Evolutionary conservation across 2,888 invertebrate genomes (phyloP).

Genomic region (Hyposoter didymator): DNA sequence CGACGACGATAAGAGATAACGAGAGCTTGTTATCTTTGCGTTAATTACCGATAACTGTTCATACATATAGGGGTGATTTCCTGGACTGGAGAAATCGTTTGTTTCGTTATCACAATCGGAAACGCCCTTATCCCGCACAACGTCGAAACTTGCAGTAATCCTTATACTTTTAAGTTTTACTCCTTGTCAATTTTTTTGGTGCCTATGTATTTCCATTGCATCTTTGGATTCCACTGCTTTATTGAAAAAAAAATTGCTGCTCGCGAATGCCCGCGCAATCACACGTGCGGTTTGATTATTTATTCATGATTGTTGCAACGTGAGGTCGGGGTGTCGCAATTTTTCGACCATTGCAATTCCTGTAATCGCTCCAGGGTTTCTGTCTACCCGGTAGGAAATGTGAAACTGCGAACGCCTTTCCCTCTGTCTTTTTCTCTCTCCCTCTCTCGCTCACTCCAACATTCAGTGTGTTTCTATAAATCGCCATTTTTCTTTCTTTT

Average conservation of each 20-base stretch:
- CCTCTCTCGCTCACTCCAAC: background rate
- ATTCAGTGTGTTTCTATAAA: background rate
- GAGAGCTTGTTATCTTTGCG: slow-evolving; percentile 65
- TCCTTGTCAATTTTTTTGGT: background rate
- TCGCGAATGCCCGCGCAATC: background rate
- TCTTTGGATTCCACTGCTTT: background rate
- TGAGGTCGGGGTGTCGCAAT: slow-evolving; percentile 54
- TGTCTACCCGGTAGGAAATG: slow-evolving; percentile 19
- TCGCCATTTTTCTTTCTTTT: slow-evolving; percentile 19
- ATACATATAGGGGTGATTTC: slow-evolving; percentile 69
- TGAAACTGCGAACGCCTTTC: slow-evolving; percentile 6
- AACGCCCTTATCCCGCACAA: slow-evolving; percentile 66
- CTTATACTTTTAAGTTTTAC: background rate
- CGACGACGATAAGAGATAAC: slow-evolving; percentile 60
- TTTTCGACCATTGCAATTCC: slow-evolving; percentile 59
- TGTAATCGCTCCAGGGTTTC: slow-evolving; percentile 61
- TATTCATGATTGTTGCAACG: slow-evolving; percentile 25
- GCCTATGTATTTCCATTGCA: background rate
- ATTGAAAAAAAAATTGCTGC: background rate
- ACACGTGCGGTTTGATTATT: slow-evolving; percentile 44
- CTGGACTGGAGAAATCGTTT: slow-evolving; percentile 52
- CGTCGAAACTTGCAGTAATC: slow-evolving; percentile 35
- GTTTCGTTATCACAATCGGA: slow-evolving; percentile 56
- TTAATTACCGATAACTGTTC: slow-evolving; percentile 73
- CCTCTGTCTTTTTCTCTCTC: background rate